A percentile compares a stretch with the other conserved stretches of the same genome.
These are phyloP conservation scores for Notolabrus celidotus DNA, from an alignment of 2,797 vertebrate species.

Conservation along the genomic window DNA sequence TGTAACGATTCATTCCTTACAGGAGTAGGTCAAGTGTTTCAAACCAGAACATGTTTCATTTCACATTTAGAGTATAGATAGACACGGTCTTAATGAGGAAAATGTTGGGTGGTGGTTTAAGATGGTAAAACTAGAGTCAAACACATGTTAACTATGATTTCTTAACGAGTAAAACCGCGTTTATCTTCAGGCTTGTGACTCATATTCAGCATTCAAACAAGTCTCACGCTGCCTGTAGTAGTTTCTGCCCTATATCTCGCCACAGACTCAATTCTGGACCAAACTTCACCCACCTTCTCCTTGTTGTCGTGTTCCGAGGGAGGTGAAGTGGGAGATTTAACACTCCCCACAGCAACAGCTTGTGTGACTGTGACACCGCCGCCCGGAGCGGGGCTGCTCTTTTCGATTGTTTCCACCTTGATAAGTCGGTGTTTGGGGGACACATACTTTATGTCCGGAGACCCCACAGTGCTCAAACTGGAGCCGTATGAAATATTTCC, in stretches of 20 bases:
- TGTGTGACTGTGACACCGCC: constrained; percentile 75
- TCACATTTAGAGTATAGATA: background rate
- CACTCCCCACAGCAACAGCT: constrained; percentile 66
- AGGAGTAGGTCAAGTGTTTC: constrained; percentile 37
- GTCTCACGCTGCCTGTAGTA: background rate
- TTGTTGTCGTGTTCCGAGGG: constrained; percentile 83
- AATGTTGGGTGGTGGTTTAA: background rate
- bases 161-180: background rate
- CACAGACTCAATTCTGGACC: background rate
- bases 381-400: constrained; percentile 83
- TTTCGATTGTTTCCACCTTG: constrained; percentile 90
- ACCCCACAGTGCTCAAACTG: constrained; percentile 73
- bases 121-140: background rate
- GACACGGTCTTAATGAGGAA: background rate
- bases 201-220: background rate
- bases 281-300: constrained; percentile 86
- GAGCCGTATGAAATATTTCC: constrained; percentile 81
- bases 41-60: constrained; percentile 5
- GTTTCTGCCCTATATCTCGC: background rate
- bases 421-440: constrained; percentile 93
- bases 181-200: background rate
- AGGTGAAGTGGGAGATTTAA: constrained; percentile 85
- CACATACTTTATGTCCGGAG: constrained; percentile 87
- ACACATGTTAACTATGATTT: background rate
- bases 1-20: constrained; percentile 57